Percentiles rank a stretch among this genome's conserved stretches.
Evolutionary conservation across 37 sponge, comb jelly and placozoan species (phyloP).

Genomic region (Geodia barretti): DNA sequence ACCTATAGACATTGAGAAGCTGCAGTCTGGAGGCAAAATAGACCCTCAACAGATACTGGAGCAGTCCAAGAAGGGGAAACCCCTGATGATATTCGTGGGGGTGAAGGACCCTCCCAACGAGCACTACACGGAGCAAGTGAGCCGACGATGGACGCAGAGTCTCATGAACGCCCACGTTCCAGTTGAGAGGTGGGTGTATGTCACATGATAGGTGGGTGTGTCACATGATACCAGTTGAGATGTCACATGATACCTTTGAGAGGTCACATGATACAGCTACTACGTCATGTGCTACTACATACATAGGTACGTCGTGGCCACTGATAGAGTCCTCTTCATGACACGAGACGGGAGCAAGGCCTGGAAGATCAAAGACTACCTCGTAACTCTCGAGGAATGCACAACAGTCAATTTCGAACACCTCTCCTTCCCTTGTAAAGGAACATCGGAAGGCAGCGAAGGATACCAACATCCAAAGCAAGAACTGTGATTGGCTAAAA

Average conservation of each 20-base stretch:
- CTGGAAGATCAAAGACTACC: slow-evolving; percentile 69
- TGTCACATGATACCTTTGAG: no score
- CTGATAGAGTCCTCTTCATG: slow-evolving; percentile 36
- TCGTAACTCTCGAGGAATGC: slow-evolving; percentile 56
- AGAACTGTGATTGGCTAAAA: no score
- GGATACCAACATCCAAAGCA: not conserved
- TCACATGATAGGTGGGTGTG: no score
- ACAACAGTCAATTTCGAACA: slow-evolving; percentile 49
- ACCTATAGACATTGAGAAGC: slow-evolving; percentile 7
- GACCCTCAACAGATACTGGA: slow-evolving; percentile 33
- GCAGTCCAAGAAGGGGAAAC: slow-evolving; percentile 52
- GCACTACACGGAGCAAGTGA: slow-evolving; percentile 37
- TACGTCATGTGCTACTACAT: no score
- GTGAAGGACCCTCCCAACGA: slow-evolving; percentile 19
- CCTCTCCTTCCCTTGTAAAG: slow-evolving; percentile 39
- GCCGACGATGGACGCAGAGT: slow-evolving; percentile 53
- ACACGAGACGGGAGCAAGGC: slow-evolving; percentile 45
- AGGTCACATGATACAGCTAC: no score
- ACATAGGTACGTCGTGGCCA: slow-evolving; percentile 51
- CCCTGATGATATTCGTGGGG: slow-evolving; percentile 60
- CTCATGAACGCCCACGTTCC: slow-evolving; percentile 53
- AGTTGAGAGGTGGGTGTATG: not conserved
- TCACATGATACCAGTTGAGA: no score
- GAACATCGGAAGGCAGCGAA: not conserved
- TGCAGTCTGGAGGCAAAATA: slow-evolving; percentile 17